Percentiles rank a stretch among this genome's conserved stretches.
Evolutionary conservation across 2,888 invertebrate genomes (phyloP).

Genomic region (Troglohyphantes excavatus): DNA sequence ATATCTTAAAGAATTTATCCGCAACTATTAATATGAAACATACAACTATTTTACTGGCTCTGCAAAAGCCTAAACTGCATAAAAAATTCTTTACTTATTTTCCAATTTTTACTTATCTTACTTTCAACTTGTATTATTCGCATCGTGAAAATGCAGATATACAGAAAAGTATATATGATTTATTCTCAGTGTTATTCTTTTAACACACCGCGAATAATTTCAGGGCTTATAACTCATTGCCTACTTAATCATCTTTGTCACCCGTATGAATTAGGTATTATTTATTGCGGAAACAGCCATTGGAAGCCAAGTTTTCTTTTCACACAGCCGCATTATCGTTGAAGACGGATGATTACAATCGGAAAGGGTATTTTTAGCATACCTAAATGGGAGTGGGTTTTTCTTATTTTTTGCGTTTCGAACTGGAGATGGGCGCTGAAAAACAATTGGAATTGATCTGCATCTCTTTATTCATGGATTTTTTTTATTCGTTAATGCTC

Average conservation of each 20-base stretch:
- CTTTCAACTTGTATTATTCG: too few species aligned
- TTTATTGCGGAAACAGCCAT: neutral
- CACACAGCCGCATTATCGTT: neutral
- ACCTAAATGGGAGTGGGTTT: neutral
- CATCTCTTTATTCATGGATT: neutral
- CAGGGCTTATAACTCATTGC: slow-evolving; percentile 11
- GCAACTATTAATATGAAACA: too few species aligned
- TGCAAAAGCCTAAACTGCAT: too few species aligned
- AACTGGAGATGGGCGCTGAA: neutral
- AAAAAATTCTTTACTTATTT: too few species aligned
- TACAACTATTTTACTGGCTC: too few species aligned
- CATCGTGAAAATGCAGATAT: neutral
- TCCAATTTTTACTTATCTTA: too few species aligned
- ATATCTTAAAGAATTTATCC: too few species aligned
- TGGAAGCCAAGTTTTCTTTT: neutral
- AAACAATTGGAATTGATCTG: slow-evolving; percentile 8
- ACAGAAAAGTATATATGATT: slow-evolving; percentile 9
- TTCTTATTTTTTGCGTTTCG: neutral
- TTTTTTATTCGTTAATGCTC: neutral
- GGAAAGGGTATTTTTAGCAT: neutral
- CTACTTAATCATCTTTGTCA: slow-evolving; percentile 41
- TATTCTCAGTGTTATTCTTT: neutral
- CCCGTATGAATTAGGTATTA: slow-evolving; percentile 13
- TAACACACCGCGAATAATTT: neutral
- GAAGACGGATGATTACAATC: slow-evolving; percentile 12